Evolutionary conservation across 2,797 vertebrate genomes (phyloP).

Genomic region (Sebastes hubbsi): DNA sequence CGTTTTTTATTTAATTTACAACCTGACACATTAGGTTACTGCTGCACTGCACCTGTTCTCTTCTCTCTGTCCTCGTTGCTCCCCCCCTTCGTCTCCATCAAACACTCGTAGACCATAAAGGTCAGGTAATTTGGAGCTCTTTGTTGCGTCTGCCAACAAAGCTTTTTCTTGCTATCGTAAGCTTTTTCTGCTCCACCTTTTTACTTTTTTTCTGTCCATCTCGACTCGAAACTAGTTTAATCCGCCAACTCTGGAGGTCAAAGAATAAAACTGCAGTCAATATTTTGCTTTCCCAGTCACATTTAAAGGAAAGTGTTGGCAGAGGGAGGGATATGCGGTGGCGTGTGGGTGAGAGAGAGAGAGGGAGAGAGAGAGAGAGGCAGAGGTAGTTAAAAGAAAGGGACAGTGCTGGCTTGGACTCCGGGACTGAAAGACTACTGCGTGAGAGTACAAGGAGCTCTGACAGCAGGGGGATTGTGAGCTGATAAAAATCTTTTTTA

Average conservation of each 20-base stretch:
- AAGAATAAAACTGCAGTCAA: conserved; percentile 5
- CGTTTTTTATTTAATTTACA: background rate
- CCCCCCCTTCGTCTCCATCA: background rate
- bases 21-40: background rate
- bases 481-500: conserved; percentile 1
- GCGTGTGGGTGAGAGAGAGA: background rate
- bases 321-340: background rate
- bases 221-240: conserved; percentile 50
- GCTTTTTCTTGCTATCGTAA: conserved; percentile 31
- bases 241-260: conserved; percentile 41
- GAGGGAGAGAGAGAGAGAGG: no score
- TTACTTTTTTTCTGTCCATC: conserved; percentile 32
- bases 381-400: conserved; percentile 4
- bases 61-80: background rate
- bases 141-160: conserved; percentile 53
- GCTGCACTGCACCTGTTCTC: conserved; percentile 24
- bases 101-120: conserved; percentile 44
- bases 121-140: conserved; percentile 53
- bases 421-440: conserved; percentile 8
- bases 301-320: conserved; percentile 14
- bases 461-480: conserved; percentile 32
- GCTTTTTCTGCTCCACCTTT: conserved; percentile 30
- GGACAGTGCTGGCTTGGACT: conserved; percentile 18
- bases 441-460: conserved; percentile 3
- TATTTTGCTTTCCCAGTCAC: conserved; percentile 27